Conservation (phyloP, 2,888 invertebrate species). For the Lepidochrysops patricia region DNA sequence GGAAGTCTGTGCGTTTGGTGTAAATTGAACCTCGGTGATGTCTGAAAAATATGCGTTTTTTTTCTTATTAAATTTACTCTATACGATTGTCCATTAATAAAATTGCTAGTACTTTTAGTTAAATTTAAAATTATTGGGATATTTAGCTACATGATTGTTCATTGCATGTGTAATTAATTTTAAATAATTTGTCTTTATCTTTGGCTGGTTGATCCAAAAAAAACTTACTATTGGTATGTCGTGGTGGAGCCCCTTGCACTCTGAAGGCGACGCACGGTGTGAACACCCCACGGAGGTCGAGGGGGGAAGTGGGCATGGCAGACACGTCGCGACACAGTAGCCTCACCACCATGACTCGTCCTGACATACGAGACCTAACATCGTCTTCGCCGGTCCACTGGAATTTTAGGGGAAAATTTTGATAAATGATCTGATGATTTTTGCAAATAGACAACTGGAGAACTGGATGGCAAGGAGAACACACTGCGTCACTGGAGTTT, state of each 20-base stretch:
- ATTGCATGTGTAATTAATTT: too few species aligned
- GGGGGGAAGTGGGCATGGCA: constrained; percentile 63
- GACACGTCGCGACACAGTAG: constrained; percentile 84
- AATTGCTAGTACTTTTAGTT: too few species aligned
- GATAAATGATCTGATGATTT: not conserved
- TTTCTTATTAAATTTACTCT: too few species aligned
- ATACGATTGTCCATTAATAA: too few species aligned
- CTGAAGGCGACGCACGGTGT: constrained; percentile 91
- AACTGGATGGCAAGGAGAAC: too few species aligned
- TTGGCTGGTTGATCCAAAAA: too few species aligned
- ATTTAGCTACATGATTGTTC: too few species aligned
- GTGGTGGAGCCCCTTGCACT: constrained; percentile 86
- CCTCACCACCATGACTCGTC: constrained; percentile 85
- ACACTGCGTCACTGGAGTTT: too few species aligned
- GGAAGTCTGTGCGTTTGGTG: constrained; percentile 77
- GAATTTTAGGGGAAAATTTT: too few species aligned
- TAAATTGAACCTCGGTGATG: constrained; percentile 86
- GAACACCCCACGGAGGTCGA: constrained; percentile 78
- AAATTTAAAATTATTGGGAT: too few species aligned
- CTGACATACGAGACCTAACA: constrained; percentile 83
- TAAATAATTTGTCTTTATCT: not conserved
- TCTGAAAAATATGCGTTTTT: constrained; percentile 59
- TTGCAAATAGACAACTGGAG: too few species aligned
- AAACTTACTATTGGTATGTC: constrained; percentile 76
- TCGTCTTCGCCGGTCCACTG: constrained; percentile 91